Evolutionary conservation across 2,113 vertebrate species (phyloP), one percentile per base, ranked within the genome.

Genomic region (Sapajus apella): DNA sequence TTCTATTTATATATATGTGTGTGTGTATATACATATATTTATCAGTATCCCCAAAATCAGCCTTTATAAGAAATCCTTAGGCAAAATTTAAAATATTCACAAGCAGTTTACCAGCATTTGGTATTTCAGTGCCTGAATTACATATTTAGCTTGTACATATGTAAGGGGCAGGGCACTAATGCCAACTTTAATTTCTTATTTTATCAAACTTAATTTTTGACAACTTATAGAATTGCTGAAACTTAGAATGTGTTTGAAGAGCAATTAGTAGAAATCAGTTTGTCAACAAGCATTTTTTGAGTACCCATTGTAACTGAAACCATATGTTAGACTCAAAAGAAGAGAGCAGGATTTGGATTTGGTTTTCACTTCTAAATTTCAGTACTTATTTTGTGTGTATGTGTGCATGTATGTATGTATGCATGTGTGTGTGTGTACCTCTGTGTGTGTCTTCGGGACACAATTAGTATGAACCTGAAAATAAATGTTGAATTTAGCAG

Each of bases 211-310:
- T 82, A 90, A 83, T 92, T 97, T 93, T 92, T 97, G 61, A 43
- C 56, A 92, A 91, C 61, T 92, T 93, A 89, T 88, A 94, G 82
- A 96, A 90, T 91, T 96, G 50, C 80, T 93, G 84, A 96, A 96
- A 91, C 35, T 95, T 96, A 96, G 61, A 94, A 88, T 55, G 50
- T 91, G 35, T 93, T 93, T 72, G 64, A 97, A 96, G 75, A 97
- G 75, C 92, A 96, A 94, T 97, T 97, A 95, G n/a, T 87, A 90
- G 56, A 95, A 96, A 92, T 87, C 47, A 96, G 75, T 93, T 96
- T 96, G 90, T 93, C 90, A 94, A 75, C 79, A 86, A 88, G 52
- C 80, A 82, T 91, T 87, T 93, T 95, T 85, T 89, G 79, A 88
- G 40, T 91, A 87, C 58, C 68, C 68, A 92, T 94, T 84, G 11